Conservation (phyloP, 2,113 vertebrate genomes). For the Telmatochromis sp. region DNA sequence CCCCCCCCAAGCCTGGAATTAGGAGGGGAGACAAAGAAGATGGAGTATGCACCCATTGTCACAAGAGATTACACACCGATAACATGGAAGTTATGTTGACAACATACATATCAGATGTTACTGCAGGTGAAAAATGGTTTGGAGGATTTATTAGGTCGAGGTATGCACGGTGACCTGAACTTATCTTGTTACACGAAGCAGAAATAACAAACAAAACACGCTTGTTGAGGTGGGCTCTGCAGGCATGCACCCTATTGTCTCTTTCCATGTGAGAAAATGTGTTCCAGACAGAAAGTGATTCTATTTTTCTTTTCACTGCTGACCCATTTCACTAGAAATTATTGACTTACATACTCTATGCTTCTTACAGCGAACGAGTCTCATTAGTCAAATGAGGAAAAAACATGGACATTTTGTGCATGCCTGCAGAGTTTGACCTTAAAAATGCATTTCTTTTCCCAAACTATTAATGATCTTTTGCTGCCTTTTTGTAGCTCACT, state of each 20-base stretch:
- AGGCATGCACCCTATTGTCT: neutral
- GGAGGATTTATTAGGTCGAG: neutral
- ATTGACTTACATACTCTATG: neutral
- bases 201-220: constrained; percentile 32
- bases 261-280: neutral
- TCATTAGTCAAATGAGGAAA: neutral
- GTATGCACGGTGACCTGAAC: neutral
- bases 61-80: constrained; percentile 27
- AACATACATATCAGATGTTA: neutral
- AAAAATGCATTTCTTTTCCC: neutral
- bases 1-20: constrained; percentile 17
- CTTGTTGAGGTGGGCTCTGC: neutral
- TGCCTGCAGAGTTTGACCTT: neutral
- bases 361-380: neutral
- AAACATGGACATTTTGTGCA: neutral
- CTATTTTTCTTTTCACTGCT: neutral
- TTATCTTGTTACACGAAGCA: constrained; percentile 17
- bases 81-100: neutral
- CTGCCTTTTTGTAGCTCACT: neutral
- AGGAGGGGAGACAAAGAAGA: neutral
- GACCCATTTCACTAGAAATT: neutral
- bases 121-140: neutral
- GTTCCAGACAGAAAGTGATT: neutral
- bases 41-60: constrained; percentile 31
- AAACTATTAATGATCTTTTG: neutral